A percentile compares a stretch with the other conserved stretches of the same genome.
phyloP scores from a whole-genome alignment of 2,797 vertebrate genomes.

The Periparus ater region DNA sequence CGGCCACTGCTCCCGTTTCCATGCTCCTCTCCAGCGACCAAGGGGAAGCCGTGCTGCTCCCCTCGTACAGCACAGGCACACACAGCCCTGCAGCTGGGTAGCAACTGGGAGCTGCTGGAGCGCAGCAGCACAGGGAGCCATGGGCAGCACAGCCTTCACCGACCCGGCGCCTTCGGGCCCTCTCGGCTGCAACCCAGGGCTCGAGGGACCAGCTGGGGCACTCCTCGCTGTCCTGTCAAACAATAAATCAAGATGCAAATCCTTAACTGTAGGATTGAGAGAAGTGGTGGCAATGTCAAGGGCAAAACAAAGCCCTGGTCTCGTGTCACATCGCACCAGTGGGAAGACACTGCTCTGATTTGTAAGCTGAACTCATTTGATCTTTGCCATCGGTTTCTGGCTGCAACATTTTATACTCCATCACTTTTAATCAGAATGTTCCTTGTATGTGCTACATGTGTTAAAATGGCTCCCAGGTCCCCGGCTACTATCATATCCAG shows the following conservation, averaged over 20 bases:
- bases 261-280: not conserved
- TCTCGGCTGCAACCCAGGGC: not conserved
- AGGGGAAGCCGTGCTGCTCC: not conserved
- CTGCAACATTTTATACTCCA: not conserved
- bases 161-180: not conserved
- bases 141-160: not conserved
- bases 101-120: slow-evolving; percentile 52
- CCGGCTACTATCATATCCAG: not conserved
- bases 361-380: slow-evolving; percentile 3
- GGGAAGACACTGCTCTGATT: not conserved
- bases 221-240: not conserved
- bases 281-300: not conserved
- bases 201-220: not conserved
- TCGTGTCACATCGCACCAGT: not conserved
- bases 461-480: slow-evolving; percentile 11
- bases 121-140: not conserved
- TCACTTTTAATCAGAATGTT: not conserved
- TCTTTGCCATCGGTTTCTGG: not conserved
- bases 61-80: not conserved
- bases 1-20: not conserved
- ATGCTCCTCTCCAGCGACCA: not conserved
- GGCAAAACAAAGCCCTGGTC: not conserved
- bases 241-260: not conserved
- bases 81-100: slow-evolving; percentile 48
- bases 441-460: not conserved